A percentile compares a stretch with the other conserved stretches of the same genome.
These are phyloP conservation scores for Brachyrhaphis roseni DNA, from an alignment of 2,797 vertebrate genomes.

Conservation along the genomic window DNA sequence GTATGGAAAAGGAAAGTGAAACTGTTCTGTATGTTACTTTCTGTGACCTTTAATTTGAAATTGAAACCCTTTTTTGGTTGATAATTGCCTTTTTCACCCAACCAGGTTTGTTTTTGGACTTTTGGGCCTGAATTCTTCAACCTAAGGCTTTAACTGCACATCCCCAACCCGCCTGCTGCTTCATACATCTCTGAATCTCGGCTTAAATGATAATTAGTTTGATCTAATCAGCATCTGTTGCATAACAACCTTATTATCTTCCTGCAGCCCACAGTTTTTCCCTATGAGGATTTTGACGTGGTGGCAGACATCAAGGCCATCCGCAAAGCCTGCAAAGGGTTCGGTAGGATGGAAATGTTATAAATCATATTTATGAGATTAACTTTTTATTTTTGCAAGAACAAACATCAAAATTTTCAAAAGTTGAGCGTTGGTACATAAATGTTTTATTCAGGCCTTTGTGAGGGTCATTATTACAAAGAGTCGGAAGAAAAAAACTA, in stretches of 20 bases:
- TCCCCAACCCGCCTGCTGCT: constrained; percentile 47
- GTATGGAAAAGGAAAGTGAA: background rate
- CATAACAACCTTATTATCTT: background rate
- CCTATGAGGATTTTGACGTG: constrained; percentile 80
- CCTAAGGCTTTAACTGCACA: constrained; percentile 6
- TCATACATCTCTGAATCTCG: constrained; percentile 1
- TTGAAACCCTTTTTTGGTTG: background rate
- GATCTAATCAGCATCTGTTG: background rate
- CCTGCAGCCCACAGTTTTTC: constrained; percentile 78
- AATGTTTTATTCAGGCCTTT: background rate
- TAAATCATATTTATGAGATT: background rate
- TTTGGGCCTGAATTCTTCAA: constrained; percentile 55
- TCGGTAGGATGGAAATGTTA: constrained; percentile 67
- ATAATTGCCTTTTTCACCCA: background rate
- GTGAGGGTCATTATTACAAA: background rate
- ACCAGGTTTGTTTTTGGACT: constrained; percentile 66
- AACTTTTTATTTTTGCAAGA: background rate
- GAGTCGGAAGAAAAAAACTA: background rate
- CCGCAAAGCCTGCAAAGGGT: constrained; percentile 85
- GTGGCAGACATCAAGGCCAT: constrained; percentile 83
- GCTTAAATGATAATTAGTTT: constrained; percentile 14
- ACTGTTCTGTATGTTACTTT: background rate
- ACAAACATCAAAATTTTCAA: background rate
- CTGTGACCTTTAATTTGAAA: background rate
- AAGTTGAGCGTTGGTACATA: background rate